These are phyloP conservation scores for Oxyscelio sp. DNA, from an alignment of 2,888 invertebrate genomes.

Conservation along the genomic window DNA sequence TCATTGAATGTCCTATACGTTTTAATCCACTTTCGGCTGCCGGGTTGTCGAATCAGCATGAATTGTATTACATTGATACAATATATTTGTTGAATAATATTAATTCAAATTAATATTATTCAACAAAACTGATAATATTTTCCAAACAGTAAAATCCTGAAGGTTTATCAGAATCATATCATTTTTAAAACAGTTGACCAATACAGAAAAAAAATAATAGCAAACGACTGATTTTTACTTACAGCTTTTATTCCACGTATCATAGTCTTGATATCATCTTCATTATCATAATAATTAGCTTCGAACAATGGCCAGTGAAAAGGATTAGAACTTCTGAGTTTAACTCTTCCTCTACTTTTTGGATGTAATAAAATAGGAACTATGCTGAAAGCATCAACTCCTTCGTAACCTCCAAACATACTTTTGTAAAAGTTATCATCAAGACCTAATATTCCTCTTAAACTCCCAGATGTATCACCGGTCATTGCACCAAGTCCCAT, in stretches of 20 bases:
- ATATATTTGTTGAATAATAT: too few relatives aligned
- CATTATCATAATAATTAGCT: conserved; percentile 94
- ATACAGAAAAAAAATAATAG: too few relatives aligned
- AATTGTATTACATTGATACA: too few relatives aligned
- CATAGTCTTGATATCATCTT: conserved; percentile 92
- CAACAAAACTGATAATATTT: too few relatives aligned
- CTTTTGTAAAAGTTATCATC: conserved; percentile 90
- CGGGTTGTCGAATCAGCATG: too few relatives aligned
- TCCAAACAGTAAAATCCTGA: too few relatives aligned
- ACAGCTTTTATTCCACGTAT: conserved; percentile 93
- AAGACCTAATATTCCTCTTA: conserved; percentile 91
- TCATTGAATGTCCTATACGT: too few relatives aligned
- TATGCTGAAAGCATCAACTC: conserved; percentile 91
- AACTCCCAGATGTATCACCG: conserved; percentile 92
- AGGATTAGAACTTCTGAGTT: conserved; percentile 92
- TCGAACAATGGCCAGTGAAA: conserved; percentile 93
- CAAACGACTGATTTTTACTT: conserved; percentile 54
- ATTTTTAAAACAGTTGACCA: too few relatives aligned
- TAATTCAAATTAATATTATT: too few relatives aligned
- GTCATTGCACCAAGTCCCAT: conserved; percentile 93
- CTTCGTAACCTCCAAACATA: conserved; percentile 89
- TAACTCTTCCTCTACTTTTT: conserved; percentile 92
- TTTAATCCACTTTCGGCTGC: too few relatives aligned
- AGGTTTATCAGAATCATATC: too few relatives aligned
- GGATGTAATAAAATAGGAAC: conserved; percentile 93